Evolutionary conservation across 2,888 invertebrate species (phyloP).

Genomic region (Chrysodeixis includens): DNA sequence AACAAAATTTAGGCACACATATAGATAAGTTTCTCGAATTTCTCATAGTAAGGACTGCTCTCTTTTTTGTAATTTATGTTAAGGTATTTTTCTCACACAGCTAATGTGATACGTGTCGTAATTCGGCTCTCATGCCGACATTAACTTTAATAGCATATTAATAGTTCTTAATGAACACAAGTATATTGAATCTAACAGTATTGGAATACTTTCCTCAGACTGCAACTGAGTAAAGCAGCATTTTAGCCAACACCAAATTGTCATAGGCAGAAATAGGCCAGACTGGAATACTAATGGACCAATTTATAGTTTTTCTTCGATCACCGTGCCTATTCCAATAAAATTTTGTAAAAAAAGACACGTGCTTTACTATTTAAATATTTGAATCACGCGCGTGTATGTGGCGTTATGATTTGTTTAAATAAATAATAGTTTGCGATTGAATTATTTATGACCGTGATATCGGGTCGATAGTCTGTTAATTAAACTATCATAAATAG

Average conservation of each 20-base stretch:
- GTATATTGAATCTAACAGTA: not conserved
- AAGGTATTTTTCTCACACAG: not conserved
- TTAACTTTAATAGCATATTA: too few relatives aligned
- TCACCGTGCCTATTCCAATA: constrained; percentile 27
- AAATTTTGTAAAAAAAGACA: constrained; percentile 40
- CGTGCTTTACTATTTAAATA: constrained; percentile 53
- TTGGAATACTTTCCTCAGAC: not conserved
- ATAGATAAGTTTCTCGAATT: too few relatives aligned
- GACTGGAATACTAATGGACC: constrained; percentile 46
- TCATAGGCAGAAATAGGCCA: constrained; percentile 3
- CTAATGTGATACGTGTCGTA: not conserved
- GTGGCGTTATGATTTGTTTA: constrained; percentile 58
- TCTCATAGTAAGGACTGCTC: too few relatives aligned
- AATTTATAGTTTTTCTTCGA: constrained; percentile 37
- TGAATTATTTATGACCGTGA: constrained; percentile 52
- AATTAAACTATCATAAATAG: constrained; percentile 45
- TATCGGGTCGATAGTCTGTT: constrained; percentile 51
- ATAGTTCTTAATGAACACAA: not conserved
- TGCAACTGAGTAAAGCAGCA: not conserved
- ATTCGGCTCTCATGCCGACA: not conserved
- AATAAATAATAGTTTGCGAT: constrained; percentile 48
- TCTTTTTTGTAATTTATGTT: too few relatives aligned
- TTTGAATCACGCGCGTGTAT: constrained; percentile 55
- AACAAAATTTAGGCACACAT: not conserved
- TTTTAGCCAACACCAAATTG: constrained; percentile 14